Conservation (phyloP, 2,113 vertebrate genomes). For the Rhodinocichla rosea region DNA sequence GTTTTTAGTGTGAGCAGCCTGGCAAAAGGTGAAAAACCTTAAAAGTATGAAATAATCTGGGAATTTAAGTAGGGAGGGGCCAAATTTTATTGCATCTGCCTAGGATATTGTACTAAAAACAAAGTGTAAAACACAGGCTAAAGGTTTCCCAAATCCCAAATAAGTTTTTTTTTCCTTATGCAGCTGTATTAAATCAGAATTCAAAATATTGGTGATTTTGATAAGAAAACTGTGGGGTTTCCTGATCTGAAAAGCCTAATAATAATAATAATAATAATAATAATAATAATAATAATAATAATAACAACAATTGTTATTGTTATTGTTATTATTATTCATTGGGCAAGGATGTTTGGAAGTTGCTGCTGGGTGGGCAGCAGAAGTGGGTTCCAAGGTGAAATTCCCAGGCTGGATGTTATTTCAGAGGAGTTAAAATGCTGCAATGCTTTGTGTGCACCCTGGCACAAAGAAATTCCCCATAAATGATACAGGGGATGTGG, state of each 20-base stretch:
- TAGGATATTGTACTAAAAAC: background rate
- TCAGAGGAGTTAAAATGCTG: background rate
- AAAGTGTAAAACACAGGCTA: background rate
- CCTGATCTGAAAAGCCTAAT: background rate
- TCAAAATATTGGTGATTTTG: background rate
- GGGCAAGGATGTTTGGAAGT: background rate
- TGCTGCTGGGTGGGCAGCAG: background rate
- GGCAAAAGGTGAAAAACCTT: background rate
- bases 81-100: background rate
- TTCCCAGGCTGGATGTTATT: background rate
- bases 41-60: background rate
- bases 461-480: background rate
- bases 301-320: too few relatives aligned
- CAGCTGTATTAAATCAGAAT: background rate
- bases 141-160: background rate
- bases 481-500: fast-evolving
- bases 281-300: background rate
- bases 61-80: background rate
- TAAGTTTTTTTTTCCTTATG: background rate
- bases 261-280: background rate
- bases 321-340: too few relatives aligned
- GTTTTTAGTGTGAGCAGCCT: background rate
- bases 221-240: background rate
- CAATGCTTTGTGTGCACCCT: background rate
- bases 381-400: background rate